These are phyloP conservation scores for Lasiurus cinereus DNA, from an alignment of 2,113 vertebrate genomes.

Conservation along the genomic window DNA sequence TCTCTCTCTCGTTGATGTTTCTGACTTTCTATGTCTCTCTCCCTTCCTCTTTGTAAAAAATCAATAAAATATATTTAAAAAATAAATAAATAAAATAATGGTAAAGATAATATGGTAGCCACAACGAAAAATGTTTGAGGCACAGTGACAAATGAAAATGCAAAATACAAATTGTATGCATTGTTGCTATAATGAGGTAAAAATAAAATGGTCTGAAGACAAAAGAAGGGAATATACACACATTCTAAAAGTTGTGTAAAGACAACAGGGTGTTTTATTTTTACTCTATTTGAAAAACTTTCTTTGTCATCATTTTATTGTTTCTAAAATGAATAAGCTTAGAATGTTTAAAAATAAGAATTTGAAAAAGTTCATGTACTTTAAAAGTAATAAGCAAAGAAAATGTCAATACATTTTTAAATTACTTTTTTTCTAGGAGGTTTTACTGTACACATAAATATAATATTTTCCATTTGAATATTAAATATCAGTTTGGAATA, in stretches of 20 bases:
- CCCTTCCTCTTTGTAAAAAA: too few species aligned
- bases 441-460: neutral
- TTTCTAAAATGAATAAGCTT: neutral
- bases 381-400: neutral
- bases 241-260: neutral
- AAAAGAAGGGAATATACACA: neutral
- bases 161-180: neutral
- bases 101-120: neutral
- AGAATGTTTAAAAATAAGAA: neutral
- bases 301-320: neutral
- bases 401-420: neutral
- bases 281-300: neutral
- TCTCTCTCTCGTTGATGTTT: too few species aligned
- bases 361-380: neutral
- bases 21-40: too few species aligned
- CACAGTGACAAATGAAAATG: neutral
- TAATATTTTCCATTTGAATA: neutral
- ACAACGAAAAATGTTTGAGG: neutral
- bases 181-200: neutral
- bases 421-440: conserved; percentile 4
- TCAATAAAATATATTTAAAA: too few species aligned
- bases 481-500: neutral
- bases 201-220: neutral
- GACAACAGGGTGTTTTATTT: neutral
- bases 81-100: neutral